Conservation (phyloP, 1,140 invertebrate genomes). For the Helicoverpa zea region DNA sequence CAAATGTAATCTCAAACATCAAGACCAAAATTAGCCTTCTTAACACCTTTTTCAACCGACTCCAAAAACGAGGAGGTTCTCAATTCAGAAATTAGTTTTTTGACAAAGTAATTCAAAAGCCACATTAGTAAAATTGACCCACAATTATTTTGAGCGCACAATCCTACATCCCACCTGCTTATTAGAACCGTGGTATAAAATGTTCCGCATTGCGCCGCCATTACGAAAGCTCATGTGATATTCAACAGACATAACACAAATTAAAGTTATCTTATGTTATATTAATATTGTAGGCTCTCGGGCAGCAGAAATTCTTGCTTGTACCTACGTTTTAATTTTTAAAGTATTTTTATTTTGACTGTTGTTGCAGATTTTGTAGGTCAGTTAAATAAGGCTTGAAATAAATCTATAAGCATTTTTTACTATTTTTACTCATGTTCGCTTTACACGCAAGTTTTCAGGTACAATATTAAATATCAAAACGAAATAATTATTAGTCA, state of each 20-base stretch:
- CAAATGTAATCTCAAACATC: background rate
- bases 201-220: slow-evolving; percentile 44
- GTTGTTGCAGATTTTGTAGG: background rate
- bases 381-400: background rate
- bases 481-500: too few species aligned
- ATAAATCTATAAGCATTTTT: too few species aligned
- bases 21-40: background rate
- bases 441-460: too few species aligned
- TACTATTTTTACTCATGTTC: too few species aligned
- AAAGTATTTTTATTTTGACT: background rate
- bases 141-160: slow-evolving; percentile 40
- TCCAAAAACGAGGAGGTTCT: too few species aligned
- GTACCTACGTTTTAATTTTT: slow-evolving; percentile 26
- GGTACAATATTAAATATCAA: too few species aligned
- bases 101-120: slow-evolving; percentile 11
- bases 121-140: background rate
- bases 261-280: slow-evolving; percentile 49
- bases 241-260: slow-evolving; percentile 48
- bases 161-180: slow-evolving; percentile 42
- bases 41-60: background rate
- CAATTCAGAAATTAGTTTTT: too few species aligned
- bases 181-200: slow-evolving; percentile 41
- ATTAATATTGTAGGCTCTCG: slow-evolving; percentile 41
- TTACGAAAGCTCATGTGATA: slow-evolving; percentile 44
- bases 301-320: slow-evolving; percentile 8